Evolutionary conservation across 1,140 invertebrate genomes (phyloP).

Genomic region (Drosophila nebulosa): DNA sequence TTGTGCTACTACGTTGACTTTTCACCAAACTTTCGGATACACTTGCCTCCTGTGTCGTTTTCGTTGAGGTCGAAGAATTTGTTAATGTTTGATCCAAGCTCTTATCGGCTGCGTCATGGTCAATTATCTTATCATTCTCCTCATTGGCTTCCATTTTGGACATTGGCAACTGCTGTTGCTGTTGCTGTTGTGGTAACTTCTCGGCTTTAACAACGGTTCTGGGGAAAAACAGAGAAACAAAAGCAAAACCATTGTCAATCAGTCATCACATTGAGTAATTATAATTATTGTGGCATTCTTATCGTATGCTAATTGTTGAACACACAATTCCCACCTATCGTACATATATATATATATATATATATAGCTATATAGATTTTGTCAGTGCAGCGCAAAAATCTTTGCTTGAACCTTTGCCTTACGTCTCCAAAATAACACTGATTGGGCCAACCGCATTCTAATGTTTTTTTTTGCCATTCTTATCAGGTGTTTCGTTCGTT

Average conservation of each 20-base stretch:
- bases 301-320: constrained; percentile 64
- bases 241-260: constrained; percentile 1
- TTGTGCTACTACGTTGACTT: constrained; percentile 39
- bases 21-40: constrained; percentile 18
- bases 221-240: not conserved
- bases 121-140: constrained; percentile 59
- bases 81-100: constrained; percentile 10
- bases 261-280: constrained; percentile 44
- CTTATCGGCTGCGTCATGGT: constrained; percentile 36
- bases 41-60: constrained; percentile 19
- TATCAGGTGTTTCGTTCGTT: not conserved
- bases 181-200: constrained; percentile 48
- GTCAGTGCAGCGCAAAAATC: constrained; percentile 16
- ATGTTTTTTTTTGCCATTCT: constrained; percentile 31
- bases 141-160: constrained; percentile 55
- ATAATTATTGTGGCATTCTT: constrained; percentile 47
- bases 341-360: not conserved
- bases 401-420: constrained; percentile 43
- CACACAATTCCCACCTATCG: constrained; percentile 19
- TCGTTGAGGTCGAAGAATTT: constrained; percentile 1
- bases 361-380: not conserved
- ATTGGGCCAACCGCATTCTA: constrained; percentile 27
- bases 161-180: constrained; percentile 33
- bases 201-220: constrained; percentile 64
- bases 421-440: constrained; percentile 61